phyloP scores from a whole-genome alignment of 2,113 vertebrate genomes.

The Rhinoderma darwinii region DNA sequence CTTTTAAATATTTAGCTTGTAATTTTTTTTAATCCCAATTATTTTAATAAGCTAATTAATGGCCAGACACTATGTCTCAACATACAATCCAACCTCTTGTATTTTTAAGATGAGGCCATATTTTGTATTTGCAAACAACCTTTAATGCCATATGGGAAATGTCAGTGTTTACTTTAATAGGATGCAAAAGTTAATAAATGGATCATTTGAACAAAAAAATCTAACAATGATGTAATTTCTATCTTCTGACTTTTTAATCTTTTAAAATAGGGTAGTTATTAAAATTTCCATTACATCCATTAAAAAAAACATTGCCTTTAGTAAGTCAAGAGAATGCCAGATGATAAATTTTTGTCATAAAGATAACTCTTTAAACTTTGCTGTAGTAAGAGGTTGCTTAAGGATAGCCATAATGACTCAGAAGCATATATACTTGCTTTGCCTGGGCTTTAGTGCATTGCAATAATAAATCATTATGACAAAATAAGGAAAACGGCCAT shows the following conservation, averaged over 20 bases:
- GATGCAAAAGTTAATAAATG: not conserved
- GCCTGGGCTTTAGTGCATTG: not conserved
- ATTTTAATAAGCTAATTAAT: no score
- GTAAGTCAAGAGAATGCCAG: conserved; percentile 1
- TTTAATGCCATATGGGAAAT: no score
- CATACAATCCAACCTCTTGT: not conserved
- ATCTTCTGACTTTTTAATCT: not conserved
- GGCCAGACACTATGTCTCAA: no score
- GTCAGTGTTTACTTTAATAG: not conserved
- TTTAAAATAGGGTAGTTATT: not conserved
- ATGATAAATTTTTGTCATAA: not conserved
- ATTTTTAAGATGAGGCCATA: not conserved
- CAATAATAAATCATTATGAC: not conserved
- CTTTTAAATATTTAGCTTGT: no score
- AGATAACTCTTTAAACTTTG: conserved; percentile 17
- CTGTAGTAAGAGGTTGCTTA: not conserved
- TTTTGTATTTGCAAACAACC: no score
- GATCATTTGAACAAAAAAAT: not conserved
- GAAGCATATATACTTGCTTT: conserved; percentile 16
- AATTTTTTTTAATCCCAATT: no score
- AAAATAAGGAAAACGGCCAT: not conserved
- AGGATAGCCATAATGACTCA: not conserved
- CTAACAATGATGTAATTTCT: not conserved
- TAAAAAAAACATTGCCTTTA: not conserved
- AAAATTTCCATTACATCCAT: not conserved